These are phyloP conservation scores for Chrysomallon squamiferum DNA, from an alignment of 1,140 invertebrate genomes.

Conservation along the genomic window DNA sequence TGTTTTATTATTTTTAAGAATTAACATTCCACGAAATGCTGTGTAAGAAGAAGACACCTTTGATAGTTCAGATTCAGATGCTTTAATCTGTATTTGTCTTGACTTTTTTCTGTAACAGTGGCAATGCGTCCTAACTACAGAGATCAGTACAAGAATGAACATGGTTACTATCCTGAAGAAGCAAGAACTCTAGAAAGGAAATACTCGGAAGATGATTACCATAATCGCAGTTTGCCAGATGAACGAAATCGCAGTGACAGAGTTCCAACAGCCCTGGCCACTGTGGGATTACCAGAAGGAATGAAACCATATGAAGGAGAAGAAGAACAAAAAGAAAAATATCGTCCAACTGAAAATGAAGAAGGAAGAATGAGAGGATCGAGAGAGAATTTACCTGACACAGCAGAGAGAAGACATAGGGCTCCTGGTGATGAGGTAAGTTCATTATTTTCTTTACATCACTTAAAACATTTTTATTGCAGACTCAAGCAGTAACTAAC, in stretches of 20 bases:
- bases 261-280: not conserved
- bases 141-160: not conserved
- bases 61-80: too few relatives aligned
- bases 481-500: too few relatives aligned
- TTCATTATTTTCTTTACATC: too few relatives aligned
- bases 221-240: not conserved
- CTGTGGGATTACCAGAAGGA: not conserved
- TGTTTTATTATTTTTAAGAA: too few relatives aligned
- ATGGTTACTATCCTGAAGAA: not conserved
- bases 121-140: not conserved
- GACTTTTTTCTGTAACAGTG: slow-evolving; percentile 1
- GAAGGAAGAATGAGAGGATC: not conserved
- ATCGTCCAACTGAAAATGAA: not conserved
- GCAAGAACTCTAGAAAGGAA: not conserved
- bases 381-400: not conserved
- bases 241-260: not conserved
- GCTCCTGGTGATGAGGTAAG: not conserved
- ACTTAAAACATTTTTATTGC: too few relatives aligned
- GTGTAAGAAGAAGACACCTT: too few relatives aligned
- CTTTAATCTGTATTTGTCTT: too few relatives aligned
- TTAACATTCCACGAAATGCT: too few relatives aligned
- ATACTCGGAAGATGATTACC: not conserved
- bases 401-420: not conserved
- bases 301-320: not conserved
- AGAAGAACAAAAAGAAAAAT: not conserved